These are phyloP conservation scores for Brenthis daphne DNA, from an alignment of 2,888 invertebrate species.

Conservation along the genomic window DNA sequence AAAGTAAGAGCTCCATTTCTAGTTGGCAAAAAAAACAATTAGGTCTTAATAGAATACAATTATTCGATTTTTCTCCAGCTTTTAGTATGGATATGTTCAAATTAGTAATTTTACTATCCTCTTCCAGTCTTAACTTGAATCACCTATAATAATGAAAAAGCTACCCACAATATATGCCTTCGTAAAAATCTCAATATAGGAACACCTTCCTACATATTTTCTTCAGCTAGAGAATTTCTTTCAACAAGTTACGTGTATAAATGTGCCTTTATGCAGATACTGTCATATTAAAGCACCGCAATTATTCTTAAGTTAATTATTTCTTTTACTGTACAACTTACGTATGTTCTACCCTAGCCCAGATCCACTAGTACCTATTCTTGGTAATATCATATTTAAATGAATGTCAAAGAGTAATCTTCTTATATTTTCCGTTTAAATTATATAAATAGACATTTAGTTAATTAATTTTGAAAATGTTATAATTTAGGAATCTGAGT, in stretches of 20 bases:
- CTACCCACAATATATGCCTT: not conserved
- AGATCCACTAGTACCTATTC: not conserved
- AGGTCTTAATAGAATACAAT: not conserved
- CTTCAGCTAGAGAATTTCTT: slow-evolving; percentile 4
- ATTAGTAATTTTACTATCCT: slow-evolving; percentile 3
- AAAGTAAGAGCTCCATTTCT: not conserved
- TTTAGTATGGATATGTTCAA: not conserved
- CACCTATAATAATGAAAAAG: not conserved
- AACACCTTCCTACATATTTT: not conserved
- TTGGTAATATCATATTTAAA: not conserved
- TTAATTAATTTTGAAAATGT: slow-evolving; percentile 6
- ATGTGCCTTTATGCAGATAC: slow-evolving; percentile 23
- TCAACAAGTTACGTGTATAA: not conserved
- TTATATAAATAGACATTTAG: not conserved
- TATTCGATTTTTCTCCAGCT: too few relatives aligned
- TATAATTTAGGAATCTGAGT: slow-evolving; percentile 6
- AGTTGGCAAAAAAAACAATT: not conserved
- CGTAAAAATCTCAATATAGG: not conserved
- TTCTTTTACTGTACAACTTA: slow-evolving; percentile 71
- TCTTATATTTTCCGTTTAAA: not conserved
- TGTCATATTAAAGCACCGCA: slow-evolving; percentile 43
- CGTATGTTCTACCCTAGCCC: slow-evolving; percentile 47
- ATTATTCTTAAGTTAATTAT: slow-evolving; percentile 59
- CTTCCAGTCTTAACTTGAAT: not conserved
- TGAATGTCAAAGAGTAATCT: not conserved